phyloP scores from a whole-genome alignment of 2,113 vertebrate genomes.

The Morphnarchus princeps region DNA sequence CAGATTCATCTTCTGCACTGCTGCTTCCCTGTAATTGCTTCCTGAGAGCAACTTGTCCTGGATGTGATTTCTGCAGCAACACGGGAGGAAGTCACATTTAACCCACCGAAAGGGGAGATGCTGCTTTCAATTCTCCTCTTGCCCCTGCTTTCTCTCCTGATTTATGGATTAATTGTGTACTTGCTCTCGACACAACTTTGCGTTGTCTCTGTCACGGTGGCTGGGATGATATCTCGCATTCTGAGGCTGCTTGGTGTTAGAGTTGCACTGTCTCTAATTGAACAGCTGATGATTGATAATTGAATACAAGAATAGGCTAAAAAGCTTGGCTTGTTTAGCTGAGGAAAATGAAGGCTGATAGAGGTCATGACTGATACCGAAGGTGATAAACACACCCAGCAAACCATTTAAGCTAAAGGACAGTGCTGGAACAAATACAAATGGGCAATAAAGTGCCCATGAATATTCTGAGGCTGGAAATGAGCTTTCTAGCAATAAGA shows the following conservation, averaged over 20 bases:
- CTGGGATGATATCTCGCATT: neutral
- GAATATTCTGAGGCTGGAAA: slow-evolving; percentile 34
- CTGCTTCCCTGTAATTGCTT: slow-evolving; percentile 63
- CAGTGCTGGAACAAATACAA: slow-evolving; percentile 44
- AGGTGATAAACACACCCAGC: slow-evolving; percentile 1
- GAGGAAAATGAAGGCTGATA: slow-evolving; percentile 9
- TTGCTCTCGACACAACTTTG: neutral
- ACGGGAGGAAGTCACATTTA: slow-evolving; percentile 28
- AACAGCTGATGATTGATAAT: slow-evolving; percentile 52
- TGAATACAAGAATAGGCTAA: slow-evolving; percentile 9
- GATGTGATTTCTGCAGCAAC: slow-evolving; percentile 6
- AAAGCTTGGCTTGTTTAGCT: slow-evolving; percentile 22
- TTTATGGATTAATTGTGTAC: neutral
- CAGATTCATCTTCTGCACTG: slow-evolving; percentile 57
- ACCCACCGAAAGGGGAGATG: slow-evolving; percentile 2
- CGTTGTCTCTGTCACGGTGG: neutral
- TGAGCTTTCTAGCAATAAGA: neutral
- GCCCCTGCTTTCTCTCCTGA: neutral
- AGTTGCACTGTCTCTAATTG: neutral
- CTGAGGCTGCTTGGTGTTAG: neutral
- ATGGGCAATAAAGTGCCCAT: neutral
- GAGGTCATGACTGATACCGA: neutral
- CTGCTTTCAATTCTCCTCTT: slow-evolving; percentile 17
- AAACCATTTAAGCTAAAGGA: slow-evolving; percentile 31
- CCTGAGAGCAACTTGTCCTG: slow-evolving; percentile 53